A percentile compares a stretch with the other conserved stretches of the same genome.
phyloP scores from a whole-genome alignment of 2,113 vertebrate species.

The Nothocercus julius region DNA sequence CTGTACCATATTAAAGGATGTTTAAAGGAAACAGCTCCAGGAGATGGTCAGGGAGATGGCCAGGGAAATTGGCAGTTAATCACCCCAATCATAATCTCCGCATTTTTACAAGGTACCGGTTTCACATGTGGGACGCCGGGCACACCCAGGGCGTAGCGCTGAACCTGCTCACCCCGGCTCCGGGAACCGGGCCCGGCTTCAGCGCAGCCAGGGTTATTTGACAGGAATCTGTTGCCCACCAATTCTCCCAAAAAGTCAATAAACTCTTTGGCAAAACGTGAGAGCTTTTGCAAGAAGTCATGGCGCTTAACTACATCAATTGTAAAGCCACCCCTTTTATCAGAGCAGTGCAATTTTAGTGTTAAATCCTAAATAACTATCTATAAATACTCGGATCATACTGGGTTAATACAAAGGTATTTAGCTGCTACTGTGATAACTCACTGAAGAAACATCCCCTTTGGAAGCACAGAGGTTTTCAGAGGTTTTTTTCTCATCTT shows the following conservation, averaged over 20 bases:
- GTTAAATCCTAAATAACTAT: not conserved
- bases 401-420: not conserved
- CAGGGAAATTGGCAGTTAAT: not conserved
- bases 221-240: not conserved
- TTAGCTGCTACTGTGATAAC: not conserved
- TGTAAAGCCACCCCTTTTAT: not conserved
- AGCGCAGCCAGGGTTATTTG: not conserved
- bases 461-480: not conserved
- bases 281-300: not conserved
- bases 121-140: not conserved
- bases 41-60: not conserved
- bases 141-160: not conserved
- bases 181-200: not conserved
- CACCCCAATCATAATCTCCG: not conserved
- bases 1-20: not conserved
- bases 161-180: not conserved
- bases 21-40: not conserved
- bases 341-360: not conserved
- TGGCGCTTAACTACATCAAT: accelerated
- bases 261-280: not conserved
- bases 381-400: not conserved
- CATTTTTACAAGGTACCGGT: not conserved
- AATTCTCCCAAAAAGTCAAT: not conserved
- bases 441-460: not conserved
- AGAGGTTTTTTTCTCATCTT: not conserved